Percentiles rank a stretch among this genome's conserved stretches.
phyloP scores from a whole-genome alignment of 1,140 invertebrate genomes.

The Frieseomelitta varia region DNA sequence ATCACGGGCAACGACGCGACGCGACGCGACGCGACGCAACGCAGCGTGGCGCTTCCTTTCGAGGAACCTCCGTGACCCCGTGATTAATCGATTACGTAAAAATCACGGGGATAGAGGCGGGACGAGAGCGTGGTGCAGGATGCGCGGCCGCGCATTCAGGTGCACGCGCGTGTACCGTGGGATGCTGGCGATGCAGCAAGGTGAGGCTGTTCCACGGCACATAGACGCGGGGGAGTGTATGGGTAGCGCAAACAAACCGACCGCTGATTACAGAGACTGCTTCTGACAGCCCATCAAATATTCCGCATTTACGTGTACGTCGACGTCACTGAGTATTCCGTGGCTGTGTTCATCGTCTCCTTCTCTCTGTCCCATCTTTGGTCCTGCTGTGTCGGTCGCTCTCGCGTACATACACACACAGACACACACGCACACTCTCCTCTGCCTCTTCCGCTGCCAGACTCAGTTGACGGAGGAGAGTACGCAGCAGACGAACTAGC shows the following conservation, averaged over 20 bases:
- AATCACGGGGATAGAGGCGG: neutral
- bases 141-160: neutral
- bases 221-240: conserved; percentile 66
- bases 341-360: conserved; percentile 71
- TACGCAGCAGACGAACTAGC: neutral
- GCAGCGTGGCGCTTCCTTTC: neutral
- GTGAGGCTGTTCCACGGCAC: conserved; percentile 23
- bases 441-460: conserved; percentile 56
- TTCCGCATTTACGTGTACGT: conserved; percentile 81
- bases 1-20: neutral
- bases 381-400: conserved; percentile 44
- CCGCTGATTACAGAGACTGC: conserved; percentile 82
- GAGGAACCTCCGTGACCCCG: neutral
- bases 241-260: conserved; percentile 80
- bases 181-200: neutral
- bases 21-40: neutral
- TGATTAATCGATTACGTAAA: conserved; percentile 19
- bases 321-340: conserved; percentile 79
- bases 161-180: neutral
- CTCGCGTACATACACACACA: conserved; percentile 42
- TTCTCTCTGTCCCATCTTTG: conserved; percentile 41
- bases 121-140: neutral
- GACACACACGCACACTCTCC: conserved; percentile 1
- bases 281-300: conserved; percentile 82
- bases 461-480: conserved; percentile 56